Conservation (phyloP, 1,140 invertebrate species). For the Adelges cooleyi region DNA sequence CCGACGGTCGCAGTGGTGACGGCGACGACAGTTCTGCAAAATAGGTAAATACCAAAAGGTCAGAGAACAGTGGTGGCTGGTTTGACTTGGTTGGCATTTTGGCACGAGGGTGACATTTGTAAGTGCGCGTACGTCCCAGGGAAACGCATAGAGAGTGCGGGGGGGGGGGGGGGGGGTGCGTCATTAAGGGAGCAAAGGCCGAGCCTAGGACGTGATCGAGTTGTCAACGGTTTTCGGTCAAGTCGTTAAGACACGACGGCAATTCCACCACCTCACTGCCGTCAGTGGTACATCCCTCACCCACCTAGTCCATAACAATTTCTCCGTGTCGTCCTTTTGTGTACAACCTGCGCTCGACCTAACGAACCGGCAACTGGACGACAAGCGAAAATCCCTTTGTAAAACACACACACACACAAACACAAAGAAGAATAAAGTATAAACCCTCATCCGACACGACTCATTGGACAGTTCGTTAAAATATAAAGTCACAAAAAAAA, state of each 20-base stretch:
- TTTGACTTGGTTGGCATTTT: constrained; percentile 19
- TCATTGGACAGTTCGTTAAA: constrained; percentile 4
- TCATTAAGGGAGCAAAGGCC: constrained; percentile 26
- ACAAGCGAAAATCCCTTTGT: constrained; percentile 17
- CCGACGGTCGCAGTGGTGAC: neutral
- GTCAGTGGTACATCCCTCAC: neutral
- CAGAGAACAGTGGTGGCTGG: neutral
- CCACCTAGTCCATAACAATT: neutral
- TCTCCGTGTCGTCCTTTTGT: neutral
- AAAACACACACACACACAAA: neutral
- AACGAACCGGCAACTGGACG: constrained; percentile 24
- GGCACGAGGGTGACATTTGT: constrained; percentile 19
- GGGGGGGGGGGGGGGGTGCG: neutral
- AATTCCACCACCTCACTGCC: neutral
- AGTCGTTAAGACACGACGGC: constrained; percentile 24
- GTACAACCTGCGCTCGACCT: neutral
- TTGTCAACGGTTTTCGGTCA: constrained; percentile 28
- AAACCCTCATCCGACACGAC: constrained; percentile 6
- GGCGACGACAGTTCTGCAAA: neutral
- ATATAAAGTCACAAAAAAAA: too few species aligned
- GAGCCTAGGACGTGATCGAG: constrained; percentile 24
- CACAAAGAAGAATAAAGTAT: neutral
- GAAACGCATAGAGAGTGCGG: neutral
- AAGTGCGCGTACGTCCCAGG: neutral
- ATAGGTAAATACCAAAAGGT: constrained; percentile 27